Evolutionary conservation across 2,113 vertebrate genomes (phyloP), one percentile per base, ranked within the genome.

Genomic region (Leptocoma aspasia): DNA sequence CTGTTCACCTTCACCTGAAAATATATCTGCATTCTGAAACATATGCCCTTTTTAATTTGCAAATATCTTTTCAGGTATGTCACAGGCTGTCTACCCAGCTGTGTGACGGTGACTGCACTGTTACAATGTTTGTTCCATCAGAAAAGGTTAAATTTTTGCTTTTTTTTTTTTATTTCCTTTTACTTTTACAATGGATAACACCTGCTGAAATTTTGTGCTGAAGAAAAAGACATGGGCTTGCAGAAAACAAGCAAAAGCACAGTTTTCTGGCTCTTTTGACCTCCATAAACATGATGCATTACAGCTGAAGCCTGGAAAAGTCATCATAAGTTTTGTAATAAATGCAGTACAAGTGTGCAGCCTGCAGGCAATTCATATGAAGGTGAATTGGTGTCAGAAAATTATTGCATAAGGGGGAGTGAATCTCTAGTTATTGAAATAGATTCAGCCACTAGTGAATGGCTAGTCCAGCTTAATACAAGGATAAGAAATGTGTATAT

Each of bases 281-380:
- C 73, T 94, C 72, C 52, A 60, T 86, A 92, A 96, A 82, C 72
- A 86, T 27, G 80, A 84, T 68, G 31, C 12, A 64, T 86, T 84
- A 81, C 69, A 94, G 44, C 61, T 89, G 83, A 64, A 92, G 44
- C 42, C 94, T 94, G 91, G 73, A 94, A 91, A 94, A 94, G 60
- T 84, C 47, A 83, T 90, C 64, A 22, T 44, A 86, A 86, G 22
- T 94, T 92, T 64, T 4, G 2, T 56, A 91, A 89, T 56, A 84
- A 91, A 71, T 47, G 56, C 69, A 71, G 77, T 78, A 71, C 86
- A 89, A 96, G 81, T 89, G 80, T 97, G 59, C 79, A 96, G 79
- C 95, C 94, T 94, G 54, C 71, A 94, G 96, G 82, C 71, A 90
- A 89, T 81, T 92, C 21, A 42, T 73, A 27, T 53, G n/a, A 94